These are phyloP conservation scores for Aricia agestis DNA, from an alignment of 1,140 invertebrate genomes.

Conservation along the genomic window DNA sequence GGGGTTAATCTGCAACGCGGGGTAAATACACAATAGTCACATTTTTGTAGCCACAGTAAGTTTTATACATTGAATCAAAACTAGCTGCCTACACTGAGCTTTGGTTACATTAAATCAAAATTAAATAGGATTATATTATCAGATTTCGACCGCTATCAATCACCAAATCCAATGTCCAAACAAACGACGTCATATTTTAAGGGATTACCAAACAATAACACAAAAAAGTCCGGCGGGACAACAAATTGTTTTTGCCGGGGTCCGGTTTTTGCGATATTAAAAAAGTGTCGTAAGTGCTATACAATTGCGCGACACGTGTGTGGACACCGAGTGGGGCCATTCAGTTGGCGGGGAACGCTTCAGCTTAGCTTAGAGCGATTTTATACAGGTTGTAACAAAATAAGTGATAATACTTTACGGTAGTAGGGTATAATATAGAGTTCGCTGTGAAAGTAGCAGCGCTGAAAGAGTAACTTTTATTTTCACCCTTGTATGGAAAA, in stretches of 20 bases:
- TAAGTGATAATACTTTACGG: too few relatives aligned
- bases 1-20: too few relatives aligned
- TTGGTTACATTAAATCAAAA: too few relatives aligned
- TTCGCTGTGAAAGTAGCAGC: neutral
- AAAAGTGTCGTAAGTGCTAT: conserved; percentile 1
- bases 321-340: neutral
- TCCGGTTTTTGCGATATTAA: conserved; percentile 3
- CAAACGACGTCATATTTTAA: neutral
- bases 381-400: neutral
- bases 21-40: too few relatives aligned
- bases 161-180: neutral
- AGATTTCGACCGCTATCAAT: neutral
- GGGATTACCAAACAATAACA: conserved; percentile 1
- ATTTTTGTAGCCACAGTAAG: too few relatives aligned
- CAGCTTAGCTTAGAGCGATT: neutral
- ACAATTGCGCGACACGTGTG: neutral
- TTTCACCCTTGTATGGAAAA: too few relatives aligned
- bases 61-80: too few relatives aligned
- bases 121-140: neutral
- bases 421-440: neutral
- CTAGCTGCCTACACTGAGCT: too few relatives aligned
- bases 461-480: too few relatives aligned
- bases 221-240: neutral
- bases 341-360: neutral
- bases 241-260: conserved; percentile 2